Percentiles rank a stretch among this genome's conserved stretches.
Conservation (phyloP, 2,888 invertebrate species). For the Cryptops parisi region DNA sequence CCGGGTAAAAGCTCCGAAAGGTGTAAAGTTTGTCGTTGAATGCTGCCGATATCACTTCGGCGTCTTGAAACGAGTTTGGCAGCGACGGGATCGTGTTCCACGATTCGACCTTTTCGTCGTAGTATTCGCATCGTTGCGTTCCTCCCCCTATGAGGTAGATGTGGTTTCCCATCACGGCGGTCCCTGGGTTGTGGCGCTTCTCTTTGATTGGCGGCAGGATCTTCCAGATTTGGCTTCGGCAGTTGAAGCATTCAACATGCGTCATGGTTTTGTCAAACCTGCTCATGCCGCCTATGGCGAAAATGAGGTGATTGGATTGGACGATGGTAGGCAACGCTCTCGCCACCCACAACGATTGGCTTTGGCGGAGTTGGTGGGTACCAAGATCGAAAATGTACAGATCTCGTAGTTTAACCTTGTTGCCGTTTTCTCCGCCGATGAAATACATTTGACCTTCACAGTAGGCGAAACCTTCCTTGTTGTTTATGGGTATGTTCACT, state of each 20-base stretch:
- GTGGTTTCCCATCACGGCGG: neutral
- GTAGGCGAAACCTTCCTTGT: neutral
- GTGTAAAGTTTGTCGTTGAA: neutral
- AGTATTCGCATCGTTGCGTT: slow-evolving; percentile 6
- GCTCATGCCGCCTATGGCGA: slow-evolving; percentile 1
- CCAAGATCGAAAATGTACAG: neutral
- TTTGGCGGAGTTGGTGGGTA: neutral
- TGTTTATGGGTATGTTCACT: neutral
- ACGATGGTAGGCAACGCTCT: neutral
- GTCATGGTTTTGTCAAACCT: slow-evolving; percentile 6
- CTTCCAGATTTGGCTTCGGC: neutral
- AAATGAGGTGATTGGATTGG: neutral
- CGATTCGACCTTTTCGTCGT: neutral
- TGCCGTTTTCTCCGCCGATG: slow-evolving; percentile 1
- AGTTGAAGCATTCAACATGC: slow-evolving; percentile 3
- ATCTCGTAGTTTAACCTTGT: neutral
- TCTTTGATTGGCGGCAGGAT: slow-evolving; percentile 1
- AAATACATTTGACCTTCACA: neutral
- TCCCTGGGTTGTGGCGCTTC: slow-evolving; percentile 1
- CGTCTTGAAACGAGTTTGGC: neutral
- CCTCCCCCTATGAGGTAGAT: slow-evolving; percentile 7
- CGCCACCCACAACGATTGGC: neutral
- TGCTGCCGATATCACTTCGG: neutral
- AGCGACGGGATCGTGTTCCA: slow-evolving; percentile 1
- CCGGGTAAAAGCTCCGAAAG: neutral